Conservation (phyloP, 2,797 vertebrate genomes). For the Tapera naevia region DNA sequence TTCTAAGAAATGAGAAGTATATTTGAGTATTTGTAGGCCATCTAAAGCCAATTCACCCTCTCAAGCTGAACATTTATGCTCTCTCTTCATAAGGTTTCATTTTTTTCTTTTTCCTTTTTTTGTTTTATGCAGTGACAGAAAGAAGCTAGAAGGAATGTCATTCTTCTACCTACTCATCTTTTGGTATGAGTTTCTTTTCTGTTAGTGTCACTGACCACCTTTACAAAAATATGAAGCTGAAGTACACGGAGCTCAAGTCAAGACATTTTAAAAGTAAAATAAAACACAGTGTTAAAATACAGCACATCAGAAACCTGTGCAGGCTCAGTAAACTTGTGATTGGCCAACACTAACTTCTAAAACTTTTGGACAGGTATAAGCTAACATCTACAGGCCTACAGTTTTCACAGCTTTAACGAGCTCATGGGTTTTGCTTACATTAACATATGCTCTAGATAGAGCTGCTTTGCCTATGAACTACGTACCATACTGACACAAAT, state of each 20-base stretch:
- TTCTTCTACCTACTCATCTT: background rate
- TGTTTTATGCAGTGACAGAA: background rate
- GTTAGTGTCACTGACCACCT: background rate
- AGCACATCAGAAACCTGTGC: background rate
- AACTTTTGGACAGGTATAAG: constrained; percentile 10
- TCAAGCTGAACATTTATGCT: background rate
- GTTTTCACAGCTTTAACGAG: background rate
- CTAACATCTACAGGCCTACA: background rate
- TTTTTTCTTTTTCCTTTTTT: background rate
- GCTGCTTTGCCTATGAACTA: background rate
- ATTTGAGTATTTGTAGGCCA: background rate
- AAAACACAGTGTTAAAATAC: constrained; percentile 5
- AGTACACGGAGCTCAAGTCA: background rate
- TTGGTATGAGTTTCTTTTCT: background rate
- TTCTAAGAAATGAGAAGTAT: background rate
- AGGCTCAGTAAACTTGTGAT: background rate
- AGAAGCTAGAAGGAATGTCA: background rate
- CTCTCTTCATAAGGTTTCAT: background rate
- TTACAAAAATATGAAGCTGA: background rate
- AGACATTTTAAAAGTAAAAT: background rate
- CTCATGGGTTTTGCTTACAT: background rate
- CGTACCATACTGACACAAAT: background rate
- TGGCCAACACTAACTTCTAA: background rate
- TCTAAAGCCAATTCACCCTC: background rate
- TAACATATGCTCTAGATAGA: background rate